phyloP scores from a whole-genome alignment of 2,113 vertebrate genomes.

The Eptesicus fuscus region DNA sequence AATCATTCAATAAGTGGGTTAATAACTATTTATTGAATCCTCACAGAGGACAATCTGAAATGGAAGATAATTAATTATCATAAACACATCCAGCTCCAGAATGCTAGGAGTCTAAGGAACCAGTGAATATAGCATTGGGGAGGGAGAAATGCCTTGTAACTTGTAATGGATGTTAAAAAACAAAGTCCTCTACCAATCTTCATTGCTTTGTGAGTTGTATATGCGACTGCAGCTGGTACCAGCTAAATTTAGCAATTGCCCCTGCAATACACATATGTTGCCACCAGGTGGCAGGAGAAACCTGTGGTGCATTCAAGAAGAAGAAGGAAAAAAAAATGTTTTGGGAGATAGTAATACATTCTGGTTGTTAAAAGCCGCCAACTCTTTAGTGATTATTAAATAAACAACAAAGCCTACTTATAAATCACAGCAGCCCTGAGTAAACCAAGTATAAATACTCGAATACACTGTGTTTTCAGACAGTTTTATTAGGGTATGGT shows the following conservation, averaged over 20 bases:
- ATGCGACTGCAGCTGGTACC: neutral
- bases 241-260: conserved; percentile 45
- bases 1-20: neutral
- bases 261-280: conserved; percentile 60
- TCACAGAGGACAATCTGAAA: neutral
- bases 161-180: neutral
- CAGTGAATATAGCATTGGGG: neutral
- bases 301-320: conserved; percentile 1
- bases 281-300: conserved; percentile 75
- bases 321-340: neutral
- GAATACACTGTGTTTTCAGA: neutral
- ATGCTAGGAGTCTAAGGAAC: neutral
- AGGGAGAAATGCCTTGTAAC: neutral
- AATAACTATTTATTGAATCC: neutral
- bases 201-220: neutral
- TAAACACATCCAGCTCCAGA: neutral
- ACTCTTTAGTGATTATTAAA: conserved; percentile 54
- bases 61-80: neutral
- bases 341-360: neutral
- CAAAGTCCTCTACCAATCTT: neutral
- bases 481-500: neutral
- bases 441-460: neutral
- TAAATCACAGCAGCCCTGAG: conserved; percentile 36
- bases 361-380: conserved; percentile 28
- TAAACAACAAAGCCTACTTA: conserved; percentile 42